These are phyloP conservation scores for Clarias platycephalus DNA, from an alignment of 2,797 vertebrate species.

Conservation along the genomic window DNA sequence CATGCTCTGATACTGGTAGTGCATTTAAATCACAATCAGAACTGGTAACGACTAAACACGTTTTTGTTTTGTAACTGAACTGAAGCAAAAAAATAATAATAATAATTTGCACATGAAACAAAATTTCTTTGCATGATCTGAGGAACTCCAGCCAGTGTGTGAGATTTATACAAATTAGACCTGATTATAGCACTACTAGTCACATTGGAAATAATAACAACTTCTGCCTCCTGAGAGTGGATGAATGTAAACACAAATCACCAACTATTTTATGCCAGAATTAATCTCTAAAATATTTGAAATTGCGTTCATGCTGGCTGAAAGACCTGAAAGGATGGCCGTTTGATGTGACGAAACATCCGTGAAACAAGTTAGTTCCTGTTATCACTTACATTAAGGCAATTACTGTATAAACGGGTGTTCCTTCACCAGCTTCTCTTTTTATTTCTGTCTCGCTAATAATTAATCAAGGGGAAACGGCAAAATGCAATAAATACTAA, in stretches of 20 bases:
- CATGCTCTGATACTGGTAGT: neutral
- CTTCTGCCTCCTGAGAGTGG: neutral
- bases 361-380: neutral
- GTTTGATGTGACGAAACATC: neutral
- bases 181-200: neutral
- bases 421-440: neutral
- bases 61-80: neutral
- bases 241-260: neutral
- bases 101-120: neutral
- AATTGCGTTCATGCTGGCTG: neutral
- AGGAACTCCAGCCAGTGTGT: neutral
- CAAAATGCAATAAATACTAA: neutral
- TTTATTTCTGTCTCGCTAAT: neutral
- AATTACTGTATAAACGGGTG: neutral
- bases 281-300: neutral
- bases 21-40: neutral
- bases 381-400: neutral
- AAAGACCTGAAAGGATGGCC: neutral
- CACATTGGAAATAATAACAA: neutral
- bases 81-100: neutral
- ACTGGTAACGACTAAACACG: neutral
- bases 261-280: neutral
- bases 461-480: neutral
- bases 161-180: neutral
- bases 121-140: neutral